phyloP scores from a whole-genome alignment of 2,888 invertebrate species.

The Spodoptera littoralis region DNA sequence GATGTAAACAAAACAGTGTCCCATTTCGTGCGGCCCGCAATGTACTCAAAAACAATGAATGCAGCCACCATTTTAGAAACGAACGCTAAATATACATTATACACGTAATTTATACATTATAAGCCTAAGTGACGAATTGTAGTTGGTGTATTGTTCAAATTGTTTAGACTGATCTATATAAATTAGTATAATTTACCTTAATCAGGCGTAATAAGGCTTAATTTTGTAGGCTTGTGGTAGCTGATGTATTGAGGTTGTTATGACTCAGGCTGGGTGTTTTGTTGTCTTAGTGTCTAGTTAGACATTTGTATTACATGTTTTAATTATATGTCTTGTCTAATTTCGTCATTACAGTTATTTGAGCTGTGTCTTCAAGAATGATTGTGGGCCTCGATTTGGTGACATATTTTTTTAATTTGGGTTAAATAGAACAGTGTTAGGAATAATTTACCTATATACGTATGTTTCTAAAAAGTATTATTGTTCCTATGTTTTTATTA shows the following conservation, averaged over 20 bases:
- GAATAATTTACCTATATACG: too few relatives aligned
- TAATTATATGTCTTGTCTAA: too few relatives aligned
- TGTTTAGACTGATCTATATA: conserved; percentile 29
- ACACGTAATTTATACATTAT: conserved; percentile 66
- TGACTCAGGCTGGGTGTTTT: background rate
- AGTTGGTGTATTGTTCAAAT: conserved; percentile 45
- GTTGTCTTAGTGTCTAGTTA: background rate
- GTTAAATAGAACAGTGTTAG: too few relatives aligned
- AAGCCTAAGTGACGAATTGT: conserved; percentile 62
- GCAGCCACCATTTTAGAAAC: conserved; percentile 60
- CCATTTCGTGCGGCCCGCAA: conserved; percentile 39
- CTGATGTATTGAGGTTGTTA: background rate
- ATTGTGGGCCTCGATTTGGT: too few relatives aligned
- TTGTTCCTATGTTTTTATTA: too few relatives aligned
- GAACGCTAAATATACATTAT: conserved; percentile 53
- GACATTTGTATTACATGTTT: too few relatives aligned
- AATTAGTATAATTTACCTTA: conserved; percentile 23
- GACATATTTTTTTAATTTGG: too few relatives aligned
- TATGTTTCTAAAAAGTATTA: too few relatives aligned
- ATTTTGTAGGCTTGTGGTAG: conserved; percentile 3
- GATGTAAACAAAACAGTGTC: background rate
- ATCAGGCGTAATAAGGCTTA: conserved; percentile 10
- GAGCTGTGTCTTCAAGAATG: too few relatives aligned
- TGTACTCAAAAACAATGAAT: conserved; percentile 59
- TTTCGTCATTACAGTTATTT: too few relatives aligned